These are phyloP conservation scores for Dascillus cervinus DNA, from an alignment of 2,888 invertebrate species.

Conservation along the genomic window DNA sequence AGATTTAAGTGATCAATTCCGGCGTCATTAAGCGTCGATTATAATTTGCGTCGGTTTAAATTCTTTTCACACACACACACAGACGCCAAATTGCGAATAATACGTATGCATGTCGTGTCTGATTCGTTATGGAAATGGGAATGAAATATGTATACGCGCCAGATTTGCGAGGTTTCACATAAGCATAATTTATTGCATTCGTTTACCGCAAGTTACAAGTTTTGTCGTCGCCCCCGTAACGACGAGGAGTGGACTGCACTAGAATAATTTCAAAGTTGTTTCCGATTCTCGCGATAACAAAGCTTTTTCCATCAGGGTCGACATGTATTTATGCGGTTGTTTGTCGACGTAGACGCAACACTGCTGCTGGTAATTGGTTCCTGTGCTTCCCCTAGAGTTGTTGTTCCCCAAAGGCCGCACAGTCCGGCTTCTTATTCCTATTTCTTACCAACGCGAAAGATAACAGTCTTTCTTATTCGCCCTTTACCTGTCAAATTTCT, in stretches of 20 bases:
- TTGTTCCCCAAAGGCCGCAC: constrained; percentile 28
- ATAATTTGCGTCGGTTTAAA: constrained; percentile 11
- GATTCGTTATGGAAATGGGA: constrained; percentile 26
- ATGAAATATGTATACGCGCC: constrained; percentile 27
- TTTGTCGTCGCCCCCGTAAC: constrained; percentile 9
- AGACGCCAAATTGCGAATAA: constrained; percentile 11
- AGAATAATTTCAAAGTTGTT: constrained; percentile 19
- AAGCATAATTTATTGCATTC: constrained; percentile 21
- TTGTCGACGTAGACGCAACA: constrained; percentile 28
- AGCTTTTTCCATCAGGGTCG: constrained; percentile 23
- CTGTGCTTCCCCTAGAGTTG: constrained; percentile 28
- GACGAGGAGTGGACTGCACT: constrained; percentile 13
- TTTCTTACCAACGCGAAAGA: constrained; percentile 22
- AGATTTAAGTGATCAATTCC: constrained; percentile 7
- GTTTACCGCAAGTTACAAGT: constrained; percentile 18
- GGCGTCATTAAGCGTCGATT: constrained; percentile 14
- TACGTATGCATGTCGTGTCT: constrained; percentile 24
- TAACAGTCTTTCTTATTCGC: constrained; percentile 23
- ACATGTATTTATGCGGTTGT: constrained; percentile 34
- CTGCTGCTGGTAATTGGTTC: constrained; percentile 33
- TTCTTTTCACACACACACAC: constrained; percentile 7
- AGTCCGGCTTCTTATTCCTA: constrained; percentile 26
- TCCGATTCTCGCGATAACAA: constrained; percentile 25
- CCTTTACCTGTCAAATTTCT: constrained; percentile 17
- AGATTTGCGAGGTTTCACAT: constrained; percentile 20